Base-by-base conservation (phyloP, 2,888 invertebrate genomes). In the Pseudococcus viburni region DNA sequence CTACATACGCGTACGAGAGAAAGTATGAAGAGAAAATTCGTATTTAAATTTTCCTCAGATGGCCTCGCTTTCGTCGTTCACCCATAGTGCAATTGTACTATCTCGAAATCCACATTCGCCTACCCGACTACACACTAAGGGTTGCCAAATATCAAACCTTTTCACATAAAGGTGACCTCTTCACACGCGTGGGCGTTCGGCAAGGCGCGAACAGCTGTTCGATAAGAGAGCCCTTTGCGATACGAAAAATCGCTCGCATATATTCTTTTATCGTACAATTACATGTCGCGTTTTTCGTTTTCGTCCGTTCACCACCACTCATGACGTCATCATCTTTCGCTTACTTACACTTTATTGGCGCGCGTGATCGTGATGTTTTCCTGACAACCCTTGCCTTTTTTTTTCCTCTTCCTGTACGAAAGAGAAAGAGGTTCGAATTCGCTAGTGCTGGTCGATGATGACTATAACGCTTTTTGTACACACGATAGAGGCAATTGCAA, bases 141-240 rank as follows among this genome's bases (percentile, higher is more conserved):
- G 33, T 77, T 77, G 77, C 77, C 77, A 77, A 77, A 77, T 42
- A 42, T 39, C 77, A n/a, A 77, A 26, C 77, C 39, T 77, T 77
- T 77, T 17, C 68, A 3, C 39, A 15, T 11, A 77, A 77, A 77
- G 77, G 77, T 77, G 77, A 77, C 77, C 77, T 77, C 77, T 55
- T 39, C n/a, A 33, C n/a, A 39, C n/a, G 77, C 77, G 42, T 39
- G 33, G 42, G 77, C n/a, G 55, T 55, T 55, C 55, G n/a, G n/a
- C n/a, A n/a, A 22, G 42, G 39, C 33, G 77, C 77, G 39, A 77
- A 77, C 77, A 77, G 77, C 77, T 77, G 77, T 77, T 77, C 77
- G 39, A 55, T 55, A 55, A 77, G 33, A 77, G 42, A 33, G 26
- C 26, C 77, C 77, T 17, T 77, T 77, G 2, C 42, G 8, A 7